Evolutionary conservation across 2,888 invertebrate genomes (phyloP), one percentile per base, ranked within the genome.

Genomic region (Molanna angustata): DNA sequence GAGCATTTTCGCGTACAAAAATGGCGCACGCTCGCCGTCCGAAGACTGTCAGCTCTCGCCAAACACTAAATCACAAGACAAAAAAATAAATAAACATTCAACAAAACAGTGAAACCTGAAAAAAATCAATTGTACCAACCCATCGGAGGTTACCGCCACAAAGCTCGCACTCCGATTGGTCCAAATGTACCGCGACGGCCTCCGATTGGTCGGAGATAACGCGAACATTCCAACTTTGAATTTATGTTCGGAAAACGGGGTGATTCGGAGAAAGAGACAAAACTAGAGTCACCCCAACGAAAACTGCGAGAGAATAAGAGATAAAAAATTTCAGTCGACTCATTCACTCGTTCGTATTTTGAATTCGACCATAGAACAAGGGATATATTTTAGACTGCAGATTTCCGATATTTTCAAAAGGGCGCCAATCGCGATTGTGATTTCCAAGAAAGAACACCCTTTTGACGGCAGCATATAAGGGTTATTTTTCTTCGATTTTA

Each of bases 121-220:
- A 52, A 55, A 56, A 56, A 56, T 56, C 56, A 52, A 54, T 54
- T 51, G 57, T 52, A 49, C 33, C 56, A 51, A 40, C 56, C 56
- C 54, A 51, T 56, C 48, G 51, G 47, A 14, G 45, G 47, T 37
- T 20, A 33, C 49, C 18, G 27, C 47, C 49, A 52, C 52, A 51
- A 48, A 40, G 45, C 73, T 39, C 73, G 85, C 85, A 20, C 66
- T 64, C 67, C 66, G 65, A 75, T 76, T 76, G 76, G 76, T 66
- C 68, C 67, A 71, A 73, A 71, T 66, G 66, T 65, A 62, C 64
- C 61, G 62, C 63, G 68, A 69, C 66, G 67, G 67, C 68, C 67
- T 70, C 64, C 71, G 70, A 76, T 76, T 76, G 76, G 76, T 69
- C 73, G 73, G 73, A 74, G 73, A 76, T 74, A 75, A 76, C 73